Evolutionary conservation across 2,797 vertebrate species (phyloP).

Genomic region (Characodon lateralis): DNA sequence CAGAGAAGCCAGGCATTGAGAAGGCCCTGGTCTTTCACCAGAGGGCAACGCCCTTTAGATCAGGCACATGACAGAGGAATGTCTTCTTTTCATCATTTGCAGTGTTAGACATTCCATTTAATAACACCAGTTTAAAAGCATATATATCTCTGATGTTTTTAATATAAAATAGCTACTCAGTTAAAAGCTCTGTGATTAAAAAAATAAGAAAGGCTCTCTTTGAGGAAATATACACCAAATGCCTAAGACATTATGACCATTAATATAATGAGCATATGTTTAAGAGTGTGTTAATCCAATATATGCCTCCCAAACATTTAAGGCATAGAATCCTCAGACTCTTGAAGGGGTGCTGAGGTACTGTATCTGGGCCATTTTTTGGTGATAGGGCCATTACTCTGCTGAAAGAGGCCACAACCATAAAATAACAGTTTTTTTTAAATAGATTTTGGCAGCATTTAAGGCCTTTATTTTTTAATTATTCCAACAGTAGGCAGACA

Average conservation of each 20-base stretch:
- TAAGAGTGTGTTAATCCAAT: not conserved
- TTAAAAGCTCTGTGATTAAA: constrained; percentile 18
- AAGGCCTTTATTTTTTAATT: too few relatives aligned
- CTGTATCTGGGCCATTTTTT: not conserved
- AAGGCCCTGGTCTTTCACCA: constrained; percentile 52
- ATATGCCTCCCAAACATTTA: not conserved
- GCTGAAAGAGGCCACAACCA: not conserved
- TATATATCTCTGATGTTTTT: constrained; percentile 6
- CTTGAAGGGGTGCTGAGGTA: not conserved
- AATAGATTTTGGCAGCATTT: too few relatives aligned
- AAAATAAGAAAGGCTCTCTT: not conserved
- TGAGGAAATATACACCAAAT: too few relatives aligned
- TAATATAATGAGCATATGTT: not conserved
- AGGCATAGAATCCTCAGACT: not conserved
- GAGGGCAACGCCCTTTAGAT: constrained; percentile 44
- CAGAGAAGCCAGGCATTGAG: constrained; percentile 23
- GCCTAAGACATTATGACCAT: not conserved
- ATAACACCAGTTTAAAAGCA: constrained; percentile 34
- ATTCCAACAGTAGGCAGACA: too few relatives aligned
- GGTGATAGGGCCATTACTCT: not conserved
- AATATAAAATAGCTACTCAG: constrained; percentile 16
- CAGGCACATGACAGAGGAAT: constrained; percentile 32
- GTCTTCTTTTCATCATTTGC: constrained; percentile 52
- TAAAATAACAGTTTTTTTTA: not conserved
- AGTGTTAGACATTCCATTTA: constrained; percentile 55